phyloP scores from a whole-genome alignment of 2,113 vertebrate species.

The Sinocyclocheilus anophthalmus region DNA sequence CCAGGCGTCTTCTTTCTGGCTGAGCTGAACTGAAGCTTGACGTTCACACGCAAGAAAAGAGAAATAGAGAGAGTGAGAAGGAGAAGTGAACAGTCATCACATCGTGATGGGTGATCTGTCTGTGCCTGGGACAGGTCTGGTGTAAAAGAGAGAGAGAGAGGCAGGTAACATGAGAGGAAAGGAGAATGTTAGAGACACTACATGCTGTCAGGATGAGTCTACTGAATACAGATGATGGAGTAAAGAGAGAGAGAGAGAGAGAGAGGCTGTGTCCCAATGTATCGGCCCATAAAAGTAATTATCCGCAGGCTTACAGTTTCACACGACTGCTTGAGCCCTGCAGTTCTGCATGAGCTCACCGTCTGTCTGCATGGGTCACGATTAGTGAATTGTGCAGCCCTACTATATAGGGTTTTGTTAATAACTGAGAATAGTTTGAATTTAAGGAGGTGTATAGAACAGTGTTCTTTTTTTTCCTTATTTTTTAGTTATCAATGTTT shows the following conservation, averaged over 20 bases:
- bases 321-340: not conserved
- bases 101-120: slow-evolving; percentile 21
- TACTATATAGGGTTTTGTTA: not conserved
- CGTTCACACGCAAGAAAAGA: slow-evolving; percentile 13
- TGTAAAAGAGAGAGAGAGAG: not conserved
- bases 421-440: not conserved
- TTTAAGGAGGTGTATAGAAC: not conserved
- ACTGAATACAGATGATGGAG: slow-evolving; percentile 44
- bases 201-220: slow-evolving; percentile 29
- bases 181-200: not conserved
- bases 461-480: not conserved
- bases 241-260: slow-evolving; percentile 6
- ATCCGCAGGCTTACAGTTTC: not conserved
- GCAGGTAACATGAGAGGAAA: not conserved
- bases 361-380: not conserved
- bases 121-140: not conserved
- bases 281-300: not conserved
- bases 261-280: not conserved
- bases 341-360: no score
- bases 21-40: slow-evolving; percentile 14
- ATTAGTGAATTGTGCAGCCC: not conserved
- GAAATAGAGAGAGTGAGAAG: not conserved
- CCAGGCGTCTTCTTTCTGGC: not conserved
- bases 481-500: no score
- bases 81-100: slow-evolving; percentile 11